These are phyloP conservation scores for Kryptolebias ocellatus DNA, from an alignment of 2,797 vertebrate genomes.

Conservation along the genomic window DNA sequence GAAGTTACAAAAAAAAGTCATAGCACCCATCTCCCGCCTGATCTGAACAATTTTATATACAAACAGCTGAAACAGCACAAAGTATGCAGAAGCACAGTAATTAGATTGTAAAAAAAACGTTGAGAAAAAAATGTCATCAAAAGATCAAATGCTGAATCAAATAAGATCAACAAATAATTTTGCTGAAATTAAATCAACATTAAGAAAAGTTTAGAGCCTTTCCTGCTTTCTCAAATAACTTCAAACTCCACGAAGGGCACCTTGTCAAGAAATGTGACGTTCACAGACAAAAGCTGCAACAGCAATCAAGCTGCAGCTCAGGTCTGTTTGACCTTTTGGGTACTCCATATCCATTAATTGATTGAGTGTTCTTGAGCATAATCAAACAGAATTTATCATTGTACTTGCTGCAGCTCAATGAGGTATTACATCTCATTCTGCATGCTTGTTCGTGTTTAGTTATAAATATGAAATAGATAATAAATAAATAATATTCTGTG, in stretches of 20 bases:
- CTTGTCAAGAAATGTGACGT: background rate
- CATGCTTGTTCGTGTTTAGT: constrained; percentile 10
- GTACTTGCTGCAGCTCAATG: background rate
- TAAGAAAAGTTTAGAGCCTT: background rate
- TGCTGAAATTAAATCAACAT: background rate
- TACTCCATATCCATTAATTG: background rate
- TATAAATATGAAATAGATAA: constrained; percentile 1
- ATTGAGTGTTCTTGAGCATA: constrained; percentile 15
- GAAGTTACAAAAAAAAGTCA: too few species aligned
- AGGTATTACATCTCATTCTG: background rate
- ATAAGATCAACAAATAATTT: background rate
- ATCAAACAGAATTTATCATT: constrained; percentile 12
- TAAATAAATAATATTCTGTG: constrained; percentile 5
- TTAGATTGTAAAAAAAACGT: too few species aligned
- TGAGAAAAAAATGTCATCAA: too few species aligned
- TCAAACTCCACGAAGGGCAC: background rate
- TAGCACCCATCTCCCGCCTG: too few species aligned
- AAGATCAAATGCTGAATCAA: background rate
- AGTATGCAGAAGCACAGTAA: too few species aligned
- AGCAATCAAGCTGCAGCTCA: constrained; percentile 4
- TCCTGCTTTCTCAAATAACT: background rate
- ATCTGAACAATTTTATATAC: too few species aligned
- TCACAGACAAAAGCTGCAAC: background rate
- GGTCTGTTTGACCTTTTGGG: background rate
- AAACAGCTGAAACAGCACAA: too few species aligned